phyloP scores from a whole-genome alignment of 2,888 invertebrate genomes.

The Drepanosiphum platanoidis region DNA sequence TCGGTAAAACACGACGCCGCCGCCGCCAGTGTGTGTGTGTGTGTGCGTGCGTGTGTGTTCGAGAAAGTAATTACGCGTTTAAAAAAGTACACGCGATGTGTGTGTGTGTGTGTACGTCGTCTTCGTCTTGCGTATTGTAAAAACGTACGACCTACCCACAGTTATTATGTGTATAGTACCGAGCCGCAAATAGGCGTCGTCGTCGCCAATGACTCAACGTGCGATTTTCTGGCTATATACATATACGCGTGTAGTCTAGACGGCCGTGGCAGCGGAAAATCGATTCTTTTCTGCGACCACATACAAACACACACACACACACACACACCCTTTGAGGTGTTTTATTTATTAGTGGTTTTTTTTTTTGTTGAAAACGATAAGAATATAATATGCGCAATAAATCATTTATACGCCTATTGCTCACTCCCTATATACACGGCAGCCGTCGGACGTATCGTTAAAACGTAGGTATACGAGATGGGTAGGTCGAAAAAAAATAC shows the following conservation, averaged over 20 bases:
- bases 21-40: not conserved
- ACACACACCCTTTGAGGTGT: not conserved
- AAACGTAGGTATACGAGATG: no score
- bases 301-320: not conserved
- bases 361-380: not conserved
- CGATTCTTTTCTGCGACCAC: constrained; percentile 3
- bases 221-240: not conserved
- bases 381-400: not conserved
- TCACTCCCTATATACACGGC: no score
- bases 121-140: not conserved
- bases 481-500: not conserved
- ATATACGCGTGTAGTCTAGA: not conserved
- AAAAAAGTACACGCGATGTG: constrained; percentile 4
- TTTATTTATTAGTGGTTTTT: not conserved
- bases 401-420: not conserved
- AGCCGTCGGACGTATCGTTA: not conserved
- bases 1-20: not conserved
- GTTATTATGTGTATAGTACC: no score
- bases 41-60: not conserved
- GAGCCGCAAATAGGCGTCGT: not conserved
- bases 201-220: not conserved
- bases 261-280: constrained; percentile 10
- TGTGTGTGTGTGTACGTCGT: not conserved
- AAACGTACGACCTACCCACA: constrained; percentile 1
- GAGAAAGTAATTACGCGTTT: not conserved